These are phyloP conservation scores for Strigops habroptila DNA, from an alignment of 2,113 vertebrate genomes.

Conservation along the genomic window DNA sequence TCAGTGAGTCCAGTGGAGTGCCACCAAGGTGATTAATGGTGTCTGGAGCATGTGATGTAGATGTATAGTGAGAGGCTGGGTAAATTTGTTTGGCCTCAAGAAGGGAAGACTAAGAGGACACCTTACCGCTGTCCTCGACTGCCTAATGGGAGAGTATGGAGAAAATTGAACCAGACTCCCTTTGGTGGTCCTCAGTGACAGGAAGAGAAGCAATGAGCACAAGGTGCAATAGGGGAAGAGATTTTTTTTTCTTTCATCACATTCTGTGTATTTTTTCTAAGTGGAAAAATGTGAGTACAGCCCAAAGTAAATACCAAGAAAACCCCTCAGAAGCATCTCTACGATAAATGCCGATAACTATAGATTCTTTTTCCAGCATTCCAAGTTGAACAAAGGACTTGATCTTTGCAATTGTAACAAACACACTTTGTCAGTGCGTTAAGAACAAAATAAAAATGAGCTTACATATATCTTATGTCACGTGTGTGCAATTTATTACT, in stretches of 20 bases:
- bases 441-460: background rate
- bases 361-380: background rate
- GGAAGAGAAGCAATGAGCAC: background rate
- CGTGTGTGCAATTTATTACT: background rate
- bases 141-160: background rate
- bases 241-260: background rate
- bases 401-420: background rate
- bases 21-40: background rate
- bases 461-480: background rate
- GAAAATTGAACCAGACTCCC: background rate
- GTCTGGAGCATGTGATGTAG: background rate
- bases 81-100: background rate
- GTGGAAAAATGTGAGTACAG: background rate
- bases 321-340: background rate
- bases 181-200: background rate
- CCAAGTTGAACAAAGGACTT: accelerated
- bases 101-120: background rate
- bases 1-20: background rate
- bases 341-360: background rate
- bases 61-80: background rate
- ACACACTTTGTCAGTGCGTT: background rate
- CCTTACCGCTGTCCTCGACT: background rate
- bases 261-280: background rate
- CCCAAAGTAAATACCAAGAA: background rate
- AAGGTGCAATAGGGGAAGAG: background rate